A percentile compares a stretch with the other conserved stretches of the same genome.
phyloP scores from a whole-genome alignment of 2,888 invertebrate species.

The Hymenopus coronatus region DNA sequence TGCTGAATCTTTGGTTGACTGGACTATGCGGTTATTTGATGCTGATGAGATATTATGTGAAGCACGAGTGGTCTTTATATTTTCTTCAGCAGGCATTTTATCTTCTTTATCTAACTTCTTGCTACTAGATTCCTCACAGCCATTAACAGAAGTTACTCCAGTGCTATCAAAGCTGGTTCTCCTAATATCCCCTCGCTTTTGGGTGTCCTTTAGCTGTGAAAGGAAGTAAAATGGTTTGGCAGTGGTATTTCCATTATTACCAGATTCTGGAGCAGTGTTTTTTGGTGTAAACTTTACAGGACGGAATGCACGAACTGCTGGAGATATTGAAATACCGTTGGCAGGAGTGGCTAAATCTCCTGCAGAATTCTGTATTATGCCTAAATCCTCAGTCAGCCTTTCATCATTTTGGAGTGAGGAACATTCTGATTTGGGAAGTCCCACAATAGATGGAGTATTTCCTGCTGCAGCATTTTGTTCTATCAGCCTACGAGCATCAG shows the following conservation, averaged over 20 bases:
- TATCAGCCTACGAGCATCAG: slow-evolving; percentile 71
- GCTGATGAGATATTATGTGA: no score
- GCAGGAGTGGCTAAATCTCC: slow-evolving; percentile 20
- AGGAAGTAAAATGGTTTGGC: slow-evolving; percentile 45
- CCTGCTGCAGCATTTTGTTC: slow-evolving; percentile 54
- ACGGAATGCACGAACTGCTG: slow-evolving; percentile 29
- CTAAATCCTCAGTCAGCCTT: neutral
- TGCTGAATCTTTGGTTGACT: neutral
- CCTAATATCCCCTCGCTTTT: neutral
- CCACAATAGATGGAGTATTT: neutral
- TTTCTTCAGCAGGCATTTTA: neutral
- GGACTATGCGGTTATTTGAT: neutral
- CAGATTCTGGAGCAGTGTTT: slow-evolving; percentile 32
- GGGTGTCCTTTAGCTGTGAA: neutral
- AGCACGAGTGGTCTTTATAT: neutral
- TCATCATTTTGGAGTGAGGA: neutral
- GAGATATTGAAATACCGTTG: neutral
- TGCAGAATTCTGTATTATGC: slow-evolving; percentile 21
- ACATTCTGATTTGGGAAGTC: neutral
- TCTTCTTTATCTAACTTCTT: neutral
- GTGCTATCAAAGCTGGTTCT: slow-evolving; percentile 12
- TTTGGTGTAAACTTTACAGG: slow-evolving; percentile 31
- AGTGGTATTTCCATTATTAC: slow-evolving; percentile 45
- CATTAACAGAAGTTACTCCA: neutral
- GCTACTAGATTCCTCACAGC: no score